These are phyloP conservation scores for human (Homo sapiens) DNA, from an alignment of 2,113 vertebrate species.

Conservation along the genomic window GRCh38 chr6:133050501-133051000, in stretches of 20 bases:
- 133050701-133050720: slow-evolving; percentile 62
- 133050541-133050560: too few species aligned
- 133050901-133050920: background rate
- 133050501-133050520: too few species aligned
- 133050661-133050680: too few species aligned
- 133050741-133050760: slow-evolving; percentile 61
- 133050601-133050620: too few species aligned
- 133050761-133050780: slow-evolving; percentile 26
- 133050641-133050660: too few species aligned
- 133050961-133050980: background rate
- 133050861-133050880: background rate
- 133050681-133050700: too few species aligned
- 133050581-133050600: too few species aligned
- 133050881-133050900: background rate
- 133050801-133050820: slow-evolving; percentile 66
- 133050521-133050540: too few species aligned
- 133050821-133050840: background rate
- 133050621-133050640: too few species aligned
- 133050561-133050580: too few species aligned
- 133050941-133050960: background rate
- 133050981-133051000: background rate
- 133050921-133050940: background rate
- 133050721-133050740: slow-evolving; percentile 57
- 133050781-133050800: slow-evolving; percentile 68
- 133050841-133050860: slow-evolving; percentile 41